Evolutionary conservation across 2,113 vertebrate species (phyloP).

Genomic region (Todiramphus saurophagus): DNA sequence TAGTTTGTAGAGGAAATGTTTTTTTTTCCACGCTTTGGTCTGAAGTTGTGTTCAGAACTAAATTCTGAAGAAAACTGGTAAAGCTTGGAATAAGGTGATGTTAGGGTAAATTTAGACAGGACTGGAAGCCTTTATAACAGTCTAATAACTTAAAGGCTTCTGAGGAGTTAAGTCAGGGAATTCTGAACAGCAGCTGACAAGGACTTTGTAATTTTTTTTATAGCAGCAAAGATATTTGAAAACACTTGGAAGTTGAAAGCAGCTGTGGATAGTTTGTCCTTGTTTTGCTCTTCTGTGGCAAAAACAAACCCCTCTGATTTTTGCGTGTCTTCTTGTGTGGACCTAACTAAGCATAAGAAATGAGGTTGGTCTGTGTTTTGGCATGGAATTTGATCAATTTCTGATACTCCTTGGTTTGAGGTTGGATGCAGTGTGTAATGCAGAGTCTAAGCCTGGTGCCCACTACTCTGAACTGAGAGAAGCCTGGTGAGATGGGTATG

Average conservation of each 20-base stretch:
- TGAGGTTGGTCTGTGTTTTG: neutral
- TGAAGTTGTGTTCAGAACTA: neutral
- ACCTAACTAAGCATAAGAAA: fast-evolving
- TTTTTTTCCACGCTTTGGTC: neutral
- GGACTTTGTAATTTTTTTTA: neutral
- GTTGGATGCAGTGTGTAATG: neutral
- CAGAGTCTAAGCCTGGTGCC: neutral
- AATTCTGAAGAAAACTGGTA: neutral
- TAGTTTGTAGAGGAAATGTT: neutral
- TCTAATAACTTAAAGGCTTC: neutral
- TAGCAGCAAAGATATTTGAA: neutral
- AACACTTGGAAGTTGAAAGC: neutral
- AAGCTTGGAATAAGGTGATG: neutral
- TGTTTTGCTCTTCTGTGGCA: neutral
- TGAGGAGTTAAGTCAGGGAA: neutral
- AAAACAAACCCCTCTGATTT: fast-evolving
- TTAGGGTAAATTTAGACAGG: neutral
- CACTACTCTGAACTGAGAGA: neutral
- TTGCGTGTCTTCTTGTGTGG: neutral
- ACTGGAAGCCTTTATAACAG: neutral
- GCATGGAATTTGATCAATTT: neutral
- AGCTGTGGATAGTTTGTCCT: neutral
- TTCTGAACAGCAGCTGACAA: neutral
- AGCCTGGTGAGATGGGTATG: fast-evolving
- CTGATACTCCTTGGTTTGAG: neutral